Percentiles rank a stretch among this genome's conserved stretches.
These are phyloP conservation scores for Cettia cetti DNA, from an alignment of 2,113 vertebrate species.

Conservation along the genomic window DNA sequence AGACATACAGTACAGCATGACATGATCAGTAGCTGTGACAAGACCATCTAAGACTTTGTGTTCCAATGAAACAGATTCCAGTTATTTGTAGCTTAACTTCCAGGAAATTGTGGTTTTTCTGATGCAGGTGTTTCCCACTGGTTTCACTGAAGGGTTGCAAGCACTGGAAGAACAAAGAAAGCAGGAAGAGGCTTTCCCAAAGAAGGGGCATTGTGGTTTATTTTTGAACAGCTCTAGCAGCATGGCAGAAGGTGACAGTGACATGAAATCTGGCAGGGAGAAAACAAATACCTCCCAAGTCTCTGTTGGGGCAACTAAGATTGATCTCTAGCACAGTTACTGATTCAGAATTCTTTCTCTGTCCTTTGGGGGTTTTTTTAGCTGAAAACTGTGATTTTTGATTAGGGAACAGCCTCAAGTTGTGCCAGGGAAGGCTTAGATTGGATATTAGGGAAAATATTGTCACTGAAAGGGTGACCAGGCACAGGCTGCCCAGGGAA, in stretches of 20 bases:
- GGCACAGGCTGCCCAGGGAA: neutral
- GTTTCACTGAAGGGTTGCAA: neutral
- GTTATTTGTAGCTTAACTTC: neutral
- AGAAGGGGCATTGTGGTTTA: neutral
- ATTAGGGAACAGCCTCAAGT: neutral
- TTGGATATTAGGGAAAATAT: too few relatives aligned
- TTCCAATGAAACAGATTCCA: neutral
- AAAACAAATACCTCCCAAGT: neutral
- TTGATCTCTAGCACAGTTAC: neutral
- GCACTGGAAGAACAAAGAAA: neutral
- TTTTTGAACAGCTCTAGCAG: neutral
- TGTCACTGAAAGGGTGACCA: neutral
- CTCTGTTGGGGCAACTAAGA: neutral
- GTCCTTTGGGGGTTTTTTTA: neutral
- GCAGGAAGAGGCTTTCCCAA: neutral
- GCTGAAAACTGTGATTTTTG: neutral
- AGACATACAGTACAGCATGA: neutral
- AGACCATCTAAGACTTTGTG: neutral
- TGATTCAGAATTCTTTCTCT: neutral
- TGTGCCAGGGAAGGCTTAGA: neutral
- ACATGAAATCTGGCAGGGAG: neutral
- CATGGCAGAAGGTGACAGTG: neutral
- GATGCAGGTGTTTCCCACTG: neutral
- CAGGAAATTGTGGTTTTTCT: neutral
- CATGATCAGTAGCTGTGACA: neutral